These are phyloP conservation scores for Microctenopoma lineatum DNA, from an alignment of 2,797 vertebrate species.

Conservation along the genomic window DNA sequence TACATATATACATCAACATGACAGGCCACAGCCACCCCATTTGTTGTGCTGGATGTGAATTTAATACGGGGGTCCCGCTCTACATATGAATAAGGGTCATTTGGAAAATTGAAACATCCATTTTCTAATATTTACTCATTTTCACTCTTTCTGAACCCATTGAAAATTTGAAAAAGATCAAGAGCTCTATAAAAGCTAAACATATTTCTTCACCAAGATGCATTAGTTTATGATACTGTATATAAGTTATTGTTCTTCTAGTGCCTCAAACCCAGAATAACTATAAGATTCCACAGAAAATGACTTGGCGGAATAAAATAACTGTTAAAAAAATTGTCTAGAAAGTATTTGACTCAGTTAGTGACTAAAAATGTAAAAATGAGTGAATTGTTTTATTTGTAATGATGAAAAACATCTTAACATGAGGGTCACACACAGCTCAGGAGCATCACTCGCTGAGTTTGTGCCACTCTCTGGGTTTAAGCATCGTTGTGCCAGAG, in stretches of 20 bases:
- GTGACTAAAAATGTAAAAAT: too few relatives aligned
- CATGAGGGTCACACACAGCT: constrained; percentile 20
- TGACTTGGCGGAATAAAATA: too few relatives aligned
- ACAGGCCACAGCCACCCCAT: constrained; percentile 80
- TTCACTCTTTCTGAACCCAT: constrained; percentile 42
- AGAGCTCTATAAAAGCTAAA: constrained; percentile 20
- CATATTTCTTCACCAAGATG: neutral
- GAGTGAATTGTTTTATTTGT: too few relatives aligned
- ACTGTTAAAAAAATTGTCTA: too few relatives aligned
- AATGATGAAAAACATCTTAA: constrained; percentile 2
- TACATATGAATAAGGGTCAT: constrained; percentile 82
- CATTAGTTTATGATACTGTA: constrained; percentile 3
- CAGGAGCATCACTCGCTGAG: constrained; percentile 13
- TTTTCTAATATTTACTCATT: constrained; percentile 64
- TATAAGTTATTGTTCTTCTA: constrained; percentile 1
- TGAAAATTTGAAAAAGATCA: constrained; percentile 39
- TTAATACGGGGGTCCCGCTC: constrained; percentile 75
- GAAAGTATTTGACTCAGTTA: too few relatives aligned
- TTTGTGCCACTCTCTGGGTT: constrained; percentile 25
- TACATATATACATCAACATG: constrained; percentile 81
- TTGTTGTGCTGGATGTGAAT: constrained; percentile 82
- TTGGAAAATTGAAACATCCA: constrained; percentile 78
- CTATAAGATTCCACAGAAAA: neutral
- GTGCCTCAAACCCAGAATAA: neutral
- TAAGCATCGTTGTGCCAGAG: constrained; percentile 41